Evolutionary conservation across 2,888 invertebrate genomes (phyloP).

Genomic region (Aproaerema taeniolella): DNA sequence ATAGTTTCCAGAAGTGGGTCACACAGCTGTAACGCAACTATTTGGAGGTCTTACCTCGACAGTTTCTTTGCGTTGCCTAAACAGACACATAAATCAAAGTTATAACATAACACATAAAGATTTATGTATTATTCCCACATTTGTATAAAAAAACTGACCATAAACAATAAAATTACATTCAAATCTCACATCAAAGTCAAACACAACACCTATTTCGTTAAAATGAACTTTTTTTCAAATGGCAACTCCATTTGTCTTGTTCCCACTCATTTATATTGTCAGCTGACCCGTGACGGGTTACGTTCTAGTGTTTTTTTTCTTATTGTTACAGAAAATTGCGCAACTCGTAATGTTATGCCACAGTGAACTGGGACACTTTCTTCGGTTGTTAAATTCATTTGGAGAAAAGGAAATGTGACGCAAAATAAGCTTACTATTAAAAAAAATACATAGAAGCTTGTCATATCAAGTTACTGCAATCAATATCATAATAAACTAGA

Average conservation of each 20-base stretch:
- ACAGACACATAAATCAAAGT: background rate
- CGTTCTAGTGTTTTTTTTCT: conserved; percentile 33
- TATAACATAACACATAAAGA: conserved; percentile 3
- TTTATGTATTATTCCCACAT: conserved; percentile 14
- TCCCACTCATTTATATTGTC: conserved; percentile 40
- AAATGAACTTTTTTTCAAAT: conserved; percentile 17
- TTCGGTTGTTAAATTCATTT: conserved; percentile 18
- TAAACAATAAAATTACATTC: conserved; percentile 19
- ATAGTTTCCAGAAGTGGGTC: conserved; percentile 4
- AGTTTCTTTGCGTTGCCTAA: conserved; percentile 2
- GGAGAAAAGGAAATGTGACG: conserved; percentile 4
- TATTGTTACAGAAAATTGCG: conserved; percentile 40
- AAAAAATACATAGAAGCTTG: too few relatives aligned
- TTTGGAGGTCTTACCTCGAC: conserved; percentile 3
- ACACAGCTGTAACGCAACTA: conserved; percentile 8
- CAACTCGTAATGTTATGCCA: conserved; percentile 39
- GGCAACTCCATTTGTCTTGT: conserved; percentile 18
- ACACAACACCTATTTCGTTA: conserved; percentile 8
- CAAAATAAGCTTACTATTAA: too few relatives aligned
- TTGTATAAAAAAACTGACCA: conserved; percentile 11
- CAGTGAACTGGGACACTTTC: conserved; percentile 35
- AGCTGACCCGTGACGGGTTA: conserved; percentile 47
- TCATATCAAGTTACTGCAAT: too few relatives aligned
- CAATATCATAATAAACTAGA: too few relatives aligned
- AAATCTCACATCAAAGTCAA: conserved; percentile 11